Evolutionary conservation across 1,140 invertebrate species (phyloP).

Genomic region (Planococcus citri): DNA sequence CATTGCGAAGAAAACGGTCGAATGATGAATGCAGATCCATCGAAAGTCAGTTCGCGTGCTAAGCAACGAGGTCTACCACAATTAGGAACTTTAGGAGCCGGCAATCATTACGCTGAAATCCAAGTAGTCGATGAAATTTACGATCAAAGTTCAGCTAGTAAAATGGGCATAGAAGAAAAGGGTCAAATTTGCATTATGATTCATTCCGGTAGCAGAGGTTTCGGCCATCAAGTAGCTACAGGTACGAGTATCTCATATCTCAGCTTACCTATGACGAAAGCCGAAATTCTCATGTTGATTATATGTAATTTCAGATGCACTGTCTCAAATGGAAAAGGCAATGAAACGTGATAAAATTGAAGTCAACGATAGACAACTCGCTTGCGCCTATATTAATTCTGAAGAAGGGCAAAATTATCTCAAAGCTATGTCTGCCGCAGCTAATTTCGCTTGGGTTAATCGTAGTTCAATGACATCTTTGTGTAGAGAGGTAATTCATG

Average conservation of each 20-base stretch:
- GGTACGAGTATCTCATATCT: conserved; percentile 38
- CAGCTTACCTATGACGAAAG: no score
- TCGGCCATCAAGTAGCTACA: conserved; percentile 99
- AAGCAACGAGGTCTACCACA: conserved; percentile 99
- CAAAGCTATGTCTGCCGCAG: conserved; percentile 96
- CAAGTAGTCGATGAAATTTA: conserved; percentile 98
- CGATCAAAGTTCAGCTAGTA: conserved; percentile 90
- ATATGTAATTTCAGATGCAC: conserved; percentile 82
- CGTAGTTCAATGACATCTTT: conserved; percentile 98
- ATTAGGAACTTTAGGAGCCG: conserved; percentile 95
- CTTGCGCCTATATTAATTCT: conserved; percentile 92
- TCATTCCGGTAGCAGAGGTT: conserved; percentile 95
- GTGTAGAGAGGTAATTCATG: conserved; percentile 69
- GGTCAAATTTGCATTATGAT: conserved; percentile 99
- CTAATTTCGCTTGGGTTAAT: conserved; percentile 99
- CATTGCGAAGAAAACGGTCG: conserved; percentile 99
- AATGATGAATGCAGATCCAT: conserved; percentile 97
- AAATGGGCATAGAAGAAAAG: conserved; percentile 96
- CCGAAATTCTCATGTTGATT: no score
- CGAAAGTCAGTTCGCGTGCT: conserved; percentile 88
- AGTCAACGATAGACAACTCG: conserved; percentile 94
- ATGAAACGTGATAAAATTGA: conserved; percentile 98
- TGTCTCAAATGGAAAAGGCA: conserved; percentile 98
- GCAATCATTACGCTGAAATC: conserved; percentile 99
- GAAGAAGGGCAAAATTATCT: conserved; percentile 93